A percentile compares a stretch with the other conserved stretches of the same genome.
Evolutionary conservation across 2,888 invertebrate genomes (phyloP).

Genomic region (Shargacucullia verbasci): DNA sequence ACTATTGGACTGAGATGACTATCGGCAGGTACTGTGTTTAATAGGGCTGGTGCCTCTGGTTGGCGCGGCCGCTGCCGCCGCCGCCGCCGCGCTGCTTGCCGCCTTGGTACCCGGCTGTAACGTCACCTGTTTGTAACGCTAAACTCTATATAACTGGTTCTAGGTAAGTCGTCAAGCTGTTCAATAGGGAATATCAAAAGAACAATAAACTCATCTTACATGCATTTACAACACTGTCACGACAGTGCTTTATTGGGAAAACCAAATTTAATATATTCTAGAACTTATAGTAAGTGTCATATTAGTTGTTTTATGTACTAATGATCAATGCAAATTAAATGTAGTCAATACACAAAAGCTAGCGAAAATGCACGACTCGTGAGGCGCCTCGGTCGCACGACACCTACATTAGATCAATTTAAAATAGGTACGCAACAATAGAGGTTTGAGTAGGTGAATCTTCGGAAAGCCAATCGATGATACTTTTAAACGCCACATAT

Average conservation of each 20-base stretch:
- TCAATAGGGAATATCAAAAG: constrained; percentile 31
- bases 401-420: constrained; percentile 37
- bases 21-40: constrained; percentile 88
- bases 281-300: neutral
- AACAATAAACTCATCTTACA: constrained; percentile 26
- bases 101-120: constrained; percentile 92
- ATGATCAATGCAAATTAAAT: constrained; percentile 32
- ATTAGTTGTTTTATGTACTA: constrained; percentile 9
- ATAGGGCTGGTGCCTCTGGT: constrained; percentile 97
- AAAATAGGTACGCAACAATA: constrained; percentile 11
- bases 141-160: constrained; percentile 50
- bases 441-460: constrained; percentile 12
- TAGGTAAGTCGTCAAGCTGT: constrained; percentile 40
- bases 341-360: constrained; percentile 43
- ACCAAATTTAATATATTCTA: constrained; percentile 1
- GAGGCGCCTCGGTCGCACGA: constrained; percentile 51
- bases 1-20: constrained; percentile 87
- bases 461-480: constrained; percentile 19
- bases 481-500: constrained; percentile 3
- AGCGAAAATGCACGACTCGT: constrained; percentile 42
- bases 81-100: constrained; percentile 95
- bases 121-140: constrained; percentile 60
- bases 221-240: constrained; percentile 32
- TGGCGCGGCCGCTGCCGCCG: constrained; percentile 92
- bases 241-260: constrained; percentile 21